Evolutionary conservation across 1,140 invertebrate genomes (phyloP).

Genomic region (Oryzaephilus surinamensis): DNA sequence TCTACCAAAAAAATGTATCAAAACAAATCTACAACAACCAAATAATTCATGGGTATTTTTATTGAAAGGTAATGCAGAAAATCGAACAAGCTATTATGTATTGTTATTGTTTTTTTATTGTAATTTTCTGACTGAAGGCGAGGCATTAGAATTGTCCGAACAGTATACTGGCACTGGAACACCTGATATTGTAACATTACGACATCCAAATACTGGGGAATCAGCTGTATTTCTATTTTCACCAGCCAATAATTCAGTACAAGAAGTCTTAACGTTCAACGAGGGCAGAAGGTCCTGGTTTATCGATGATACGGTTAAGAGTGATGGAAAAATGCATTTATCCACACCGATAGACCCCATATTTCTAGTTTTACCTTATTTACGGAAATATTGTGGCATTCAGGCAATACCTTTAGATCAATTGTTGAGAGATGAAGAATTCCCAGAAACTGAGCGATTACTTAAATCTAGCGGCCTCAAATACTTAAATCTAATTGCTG

Average conservation of each 20-base stretch:
- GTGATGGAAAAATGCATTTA: conserved; percentile 60
- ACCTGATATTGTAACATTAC: conserved; percentile 61
- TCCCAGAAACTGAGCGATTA: conserved; percentile 45
- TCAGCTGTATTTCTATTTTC: conserved; percentile 52
- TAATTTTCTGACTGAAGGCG: too few species aligned
- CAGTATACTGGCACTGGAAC: conserved; percentile 47
- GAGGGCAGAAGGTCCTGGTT: conserved; percentile 60
- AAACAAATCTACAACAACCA: conserved; percentile 35
- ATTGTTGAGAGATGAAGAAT: conserved; percentile 49
- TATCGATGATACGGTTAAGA: conserved; percentile 57
- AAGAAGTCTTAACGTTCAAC: conserved; percentile 55
- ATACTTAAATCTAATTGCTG: conserved; percentile 49
- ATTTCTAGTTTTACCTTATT: conserved; percentile 47
- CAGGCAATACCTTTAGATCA: conserved; percentile 60
- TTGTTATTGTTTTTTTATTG: conserved; percentile 8
- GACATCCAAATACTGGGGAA: conserved; percentile 51
- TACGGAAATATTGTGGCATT: conserved; percentile 43
- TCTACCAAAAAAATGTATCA: conserved; percentile 46
- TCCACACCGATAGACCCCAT: conserved; percentile 62
- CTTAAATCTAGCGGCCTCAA: conserved; percentile 35
- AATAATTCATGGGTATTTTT: conserved; percentile 54
- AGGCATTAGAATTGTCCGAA: conserved; percentile 41
- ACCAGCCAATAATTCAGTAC: conserved; percentile 43
- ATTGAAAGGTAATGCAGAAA: conserved; percentile 44
- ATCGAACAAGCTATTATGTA: conserved; percentile 8